Base-by-base conservation (phyloP, 2,888 invertebrate species). In the Scaptodrosophila latifasciaeformis region DNA sequence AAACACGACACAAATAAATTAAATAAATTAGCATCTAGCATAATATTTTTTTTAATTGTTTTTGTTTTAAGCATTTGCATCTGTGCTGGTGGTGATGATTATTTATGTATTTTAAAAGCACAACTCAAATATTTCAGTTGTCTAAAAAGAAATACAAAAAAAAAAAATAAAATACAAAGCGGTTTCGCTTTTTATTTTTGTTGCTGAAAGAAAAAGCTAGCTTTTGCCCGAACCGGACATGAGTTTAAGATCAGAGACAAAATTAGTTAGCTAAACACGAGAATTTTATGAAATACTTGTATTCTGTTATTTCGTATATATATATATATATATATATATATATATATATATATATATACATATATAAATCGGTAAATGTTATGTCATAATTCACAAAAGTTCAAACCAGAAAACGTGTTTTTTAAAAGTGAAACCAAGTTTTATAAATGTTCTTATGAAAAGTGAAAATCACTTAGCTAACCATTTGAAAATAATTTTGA, bases 341-440 rank as follows among this genome's bases (percentile, higher is more conserved):
- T 12, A 31, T 31, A 31, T 24, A 24, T 7, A 5, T 24, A 7
- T 7, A 5, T 24, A 7, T 3, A 3, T 24, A 31, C 10, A 31
- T 31, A 31, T 43, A 39, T 30, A 37, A 37, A 47, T 18, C 13
- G 18, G 19, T 34, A 7, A 15, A 21, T 27, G 50, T 43, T 50
- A 37, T 50, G 50, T 43, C 43, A 37, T 37, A 45, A 31, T 43
- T 34, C 24, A 37, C 2, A 40, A n/a, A 29, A 42, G 61, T 35
- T 45, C 15, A n/a, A 30, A 45, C 19, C 5, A 15, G 1, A 51
- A 49, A 54, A 62, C 61, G 45, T 51, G 59, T 56, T 62, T 44
- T 39, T 9, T 31, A 74, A 77, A 81, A 75, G 74, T 74, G 74
- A 75, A 75, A 75, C 71, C 62, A 37, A 54, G 55, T 56, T 54